These are phyloP conservation scores for Luperina nickerlii DNA, from an alignment of 2,888 invertebrate species.

Conservation along the genomic window DNA sequence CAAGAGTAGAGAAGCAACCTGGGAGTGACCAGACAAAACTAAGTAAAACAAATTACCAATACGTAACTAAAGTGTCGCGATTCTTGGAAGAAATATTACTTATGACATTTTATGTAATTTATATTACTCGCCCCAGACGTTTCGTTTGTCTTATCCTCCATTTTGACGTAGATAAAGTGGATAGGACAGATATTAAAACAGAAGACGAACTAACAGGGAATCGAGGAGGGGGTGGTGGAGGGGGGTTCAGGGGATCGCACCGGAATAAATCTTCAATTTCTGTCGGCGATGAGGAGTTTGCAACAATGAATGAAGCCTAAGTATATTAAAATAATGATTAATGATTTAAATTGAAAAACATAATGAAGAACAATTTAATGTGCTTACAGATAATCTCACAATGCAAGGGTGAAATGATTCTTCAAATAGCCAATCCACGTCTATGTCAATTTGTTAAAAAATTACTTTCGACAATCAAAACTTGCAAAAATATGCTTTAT, in stretches of 20 bases:
- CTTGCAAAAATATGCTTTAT: constrained; percentile 34
- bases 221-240: too few relatives aligned
- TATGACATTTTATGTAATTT: not conserved
- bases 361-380: constrained; percentile 18
- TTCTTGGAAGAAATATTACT: not conserved
- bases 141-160: not conserved
- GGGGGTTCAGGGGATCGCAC: too few relatives aligned
- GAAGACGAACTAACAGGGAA: too few relatives aligned
- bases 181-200: too few relatives aligned
- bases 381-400: not conserved
- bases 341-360: not conserved
- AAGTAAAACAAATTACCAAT: not conserved
- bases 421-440: constrained; percentile 32
- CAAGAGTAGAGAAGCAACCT: not conserved
- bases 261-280: not conserved
- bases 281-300: not conserved
- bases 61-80: not conserved
- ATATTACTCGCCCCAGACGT: not conserved
- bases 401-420: constrained; percentile 17
- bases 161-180: not conserved
- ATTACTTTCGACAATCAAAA: constrained; percentile 4
- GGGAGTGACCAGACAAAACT: not conserved
- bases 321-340: not conserved
- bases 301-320: too few relatives aligned
- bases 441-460: constrained; percentile 51